phyloP scores from a whole-genome alignment of 2,888 invertebrate genomes.

The Dynastes maya region DNA sequence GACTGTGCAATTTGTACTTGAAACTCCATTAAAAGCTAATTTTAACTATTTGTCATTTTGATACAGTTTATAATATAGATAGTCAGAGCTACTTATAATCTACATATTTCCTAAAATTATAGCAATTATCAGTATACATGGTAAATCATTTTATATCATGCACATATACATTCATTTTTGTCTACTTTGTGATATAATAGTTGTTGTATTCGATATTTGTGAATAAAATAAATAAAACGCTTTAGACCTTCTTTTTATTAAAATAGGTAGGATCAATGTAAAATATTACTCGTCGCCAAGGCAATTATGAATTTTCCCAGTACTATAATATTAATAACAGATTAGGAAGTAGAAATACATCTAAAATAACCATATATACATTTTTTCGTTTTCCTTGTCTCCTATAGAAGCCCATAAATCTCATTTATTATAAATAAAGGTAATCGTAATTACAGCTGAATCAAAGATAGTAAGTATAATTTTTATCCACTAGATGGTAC shows the following conservation, averaged over 20 bases:
- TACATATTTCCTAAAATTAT: conserved; percentile 30
- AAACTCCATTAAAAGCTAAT: not conserved
- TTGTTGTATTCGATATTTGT: conserved; percentile 53
- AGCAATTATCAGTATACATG: conserved; percentile 29
- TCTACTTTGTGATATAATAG: conserved; percentile 61
- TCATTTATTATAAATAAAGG: too few relatives aligned
- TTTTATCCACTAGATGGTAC: too few relatives aligned
- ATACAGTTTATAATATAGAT: conserved; percentile 10
- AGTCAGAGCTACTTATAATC: conserved; percentile 21
- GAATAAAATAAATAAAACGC: conserved; percentile 47
- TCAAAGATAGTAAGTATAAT: too few relatives aligned
- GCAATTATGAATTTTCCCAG: too few relatives aligned
- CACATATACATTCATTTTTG: conserved; percentile 59
- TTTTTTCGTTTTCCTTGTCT: too few relatives aligned
- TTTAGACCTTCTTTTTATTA: not conserved
- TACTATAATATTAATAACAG: too few relatives aligned
- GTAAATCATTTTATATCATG: conserved; percentile 50
- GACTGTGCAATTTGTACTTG: not conserved
- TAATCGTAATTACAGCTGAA: too few relatives aligned
- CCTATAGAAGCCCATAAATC: too few relatives aligned
- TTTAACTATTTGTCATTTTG: not conserved
- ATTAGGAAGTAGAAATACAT: too few relatives aligned
- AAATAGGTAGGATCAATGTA: not conserved
- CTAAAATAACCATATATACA: too few relatives aligned
- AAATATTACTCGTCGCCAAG: too few relatives aligned